Base-by-base conservation (phyloP, 2,888 invertebrate species). In the Laothoe populi region DNA sequence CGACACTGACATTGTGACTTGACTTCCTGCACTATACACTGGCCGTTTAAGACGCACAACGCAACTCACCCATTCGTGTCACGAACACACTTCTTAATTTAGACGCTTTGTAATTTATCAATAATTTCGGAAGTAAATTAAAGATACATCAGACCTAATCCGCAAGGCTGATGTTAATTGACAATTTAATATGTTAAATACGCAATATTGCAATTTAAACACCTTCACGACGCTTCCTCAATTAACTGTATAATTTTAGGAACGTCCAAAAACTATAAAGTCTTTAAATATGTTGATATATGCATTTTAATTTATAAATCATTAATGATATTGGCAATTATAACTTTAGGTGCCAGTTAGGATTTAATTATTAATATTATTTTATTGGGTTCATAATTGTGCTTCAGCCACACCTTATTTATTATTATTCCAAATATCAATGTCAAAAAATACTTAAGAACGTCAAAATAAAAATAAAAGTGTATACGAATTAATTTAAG, bases 1-100 rank as follows among this genome's bases (percentile, higher is more conserved):
- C 46, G 62, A 74, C 88, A 86, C 84, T 89, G 90, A 88, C 89
- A 88, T 90, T 90, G 88, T 75, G 70, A 71, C 84, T 88, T 88
- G 63, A 83, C 85, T 90, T 89, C 89, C 90, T 86, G 77, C 70
- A 75, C 70, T 70, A 70, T 70, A 74, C 65, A 72, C 72, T 65
- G 65, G 69, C 69, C 71, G 60, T 60, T 66, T 60, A 63, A 70
- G 69, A 71, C 71, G 66, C 57, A 68, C 67, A 58, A 58, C 67
- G 46, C 60, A 65, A 63, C 57, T 64, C 26, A 63, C 67, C 69
- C 57, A 63, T 64, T 67, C 68, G 72, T 58, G 21, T 24, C 64
- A 57, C 60, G 38, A 57, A 49, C 59, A 2, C 63, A 61, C 62
- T 57, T 70, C 61, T 66, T 64, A 38, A 67, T 63, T 68, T 26